phyloP scores from a whole-genome alignment of 2,113 vertebrate genomes.

The Garra rufa region DNA sequence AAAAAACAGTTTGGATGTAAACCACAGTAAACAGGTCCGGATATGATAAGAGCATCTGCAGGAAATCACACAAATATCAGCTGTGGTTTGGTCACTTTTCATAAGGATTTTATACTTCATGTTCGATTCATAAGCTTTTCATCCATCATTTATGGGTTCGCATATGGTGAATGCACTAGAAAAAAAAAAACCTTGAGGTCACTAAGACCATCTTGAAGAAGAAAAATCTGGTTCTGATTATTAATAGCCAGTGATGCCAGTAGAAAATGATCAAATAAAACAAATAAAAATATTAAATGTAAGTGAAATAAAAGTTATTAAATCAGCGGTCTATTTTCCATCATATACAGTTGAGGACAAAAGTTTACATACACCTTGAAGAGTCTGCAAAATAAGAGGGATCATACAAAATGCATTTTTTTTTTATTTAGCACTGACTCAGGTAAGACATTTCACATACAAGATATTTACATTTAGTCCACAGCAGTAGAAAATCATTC shows the following conservation, averaged over 20 bases:
- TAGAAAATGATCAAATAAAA: neutral
- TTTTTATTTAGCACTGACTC: too few relatives aligned
- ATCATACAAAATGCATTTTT: too few relatives aligned
- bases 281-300: neutral
- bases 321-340: neutral
- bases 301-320: neutral
- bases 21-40: constrained; percentile 16
- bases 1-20: neutral
- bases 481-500: too few relatives aligned
- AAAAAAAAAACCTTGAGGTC: neutral
- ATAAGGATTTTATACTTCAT: neutral
- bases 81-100: neutral
- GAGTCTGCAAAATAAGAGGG: too few relatives aligned
- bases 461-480: too few relatives aligned
- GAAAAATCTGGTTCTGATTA: neutral
- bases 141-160: neutral
- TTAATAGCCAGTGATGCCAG: constrained; percentile 6
- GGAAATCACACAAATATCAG: neutral
- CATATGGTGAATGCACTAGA: neutral
- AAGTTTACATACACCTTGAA: too few relatives aligned
- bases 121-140: neutral
- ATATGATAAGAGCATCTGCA: neutral
- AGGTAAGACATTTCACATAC: too few relatives aligned
- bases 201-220: neutral
- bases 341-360: too few relatives aligned